Evolutionary conservation across 2,797 vertebrate genomes (phyloP), one percentile per base, ranked within the genome.

Genomic region (Cyclura pinguis): DNA sequence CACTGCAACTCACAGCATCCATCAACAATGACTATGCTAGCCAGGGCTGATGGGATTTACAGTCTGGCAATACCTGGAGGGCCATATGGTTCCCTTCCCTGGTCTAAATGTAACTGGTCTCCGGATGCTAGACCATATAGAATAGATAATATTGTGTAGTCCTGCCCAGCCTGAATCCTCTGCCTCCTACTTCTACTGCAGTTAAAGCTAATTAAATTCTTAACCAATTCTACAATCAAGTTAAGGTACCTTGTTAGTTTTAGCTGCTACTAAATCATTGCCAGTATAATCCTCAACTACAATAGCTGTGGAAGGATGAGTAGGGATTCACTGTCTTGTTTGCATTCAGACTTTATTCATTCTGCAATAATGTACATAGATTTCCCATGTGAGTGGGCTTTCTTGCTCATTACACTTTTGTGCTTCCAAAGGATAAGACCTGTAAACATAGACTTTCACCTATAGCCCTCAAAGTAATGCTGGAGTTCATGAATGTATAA

Each of bases 201-300:
- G n/a, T 9, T 1, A 69, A 52, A 8, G n/a, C 77, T 88, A 80
- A 78, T 38, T 35, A n/a, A 16, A n/a, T 67, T 64, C 27, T 88
- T 74, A 83, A 88, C 16, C 35, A 57, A n/a, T 27, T 88, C 42
- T 27, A 57, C 29, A 73, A 3, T 42, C 52, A 73, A 64, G 64
- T 83, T 50, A 72, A 88, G n/a, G 57, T 73, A 55, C 38, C 16
- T 76, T 57, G 76, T 84, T 89, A 62, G 74, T 32, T 42, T 50
- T 47, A 67, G 29, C 29, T 84, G 7, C 38, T 84, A 57, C 12
- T 69, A 88, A 32, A 80, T 29, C n/a, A 22, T 59, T 88, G 42
- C 18, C 62, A 52, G 2, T 88, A 13, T 55, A 52, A 7, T n/a
- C 42, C 32, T 57, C 32, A 72, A 22, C n/a, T 73, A 29, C 18